A percentile compares a stretch with the other conserved stretches of the same genome.
phyloP scores from a whole-genome alignment of 1,140 invertebrate genomes.

The Adoxophyes honmai region DNA sequence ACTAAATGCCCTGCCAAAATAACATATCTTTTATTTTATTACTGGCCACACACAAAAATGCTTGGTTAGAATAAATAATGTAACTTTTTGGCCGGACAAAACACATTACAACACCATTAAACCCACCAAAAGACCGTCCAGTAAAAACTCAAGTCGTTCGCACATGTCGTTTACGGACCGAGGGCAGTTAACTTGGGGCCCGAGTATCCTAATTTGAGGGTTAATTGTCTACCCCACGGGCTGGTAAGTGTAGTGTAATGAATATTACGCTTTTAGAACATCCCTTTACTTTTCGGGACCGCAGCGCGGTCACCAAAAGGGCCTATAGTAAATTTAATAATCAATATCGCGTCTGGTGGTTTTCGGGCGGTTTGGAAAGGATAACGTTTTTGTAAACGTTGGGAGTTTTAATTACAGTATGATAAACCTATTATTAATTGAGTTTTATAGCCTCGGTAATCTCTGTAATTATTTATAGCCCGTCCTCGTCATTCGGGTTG shows the following conservation, averaged over 20 bases:
- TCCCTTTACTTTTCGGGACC: constrained; percentile 28
- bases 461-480: neutral
- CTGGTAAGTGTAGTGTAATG: constrained; percentile 51
- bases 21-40: no score
- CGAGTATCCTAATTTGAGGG: constrained; percentile 52
- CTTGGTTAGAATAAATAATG: constrained; percentile 1
- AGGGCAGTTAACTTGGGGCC: constrained; percentile 48
- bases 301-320: neutral
- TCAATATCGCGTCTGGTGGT: constrained; percentile 4
- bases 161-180: constrained; percentile 50
- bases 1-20: no score
- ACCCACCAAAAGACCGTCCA: constrained; percentile 1
- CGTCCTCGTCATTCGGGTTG: neutral
- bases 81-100: neutral
- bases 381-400: neutral
- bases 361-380: neutral
- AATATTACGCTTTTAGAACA: constrained; percentile 40
- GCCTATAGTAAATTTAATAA: neutral
- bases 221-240: constrained; percentile 50
- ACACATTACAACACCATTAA: constrained; percentile 4
- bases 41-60: neutral
- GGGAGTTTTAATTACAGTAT: neutral
- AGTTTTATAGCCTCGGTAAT: neutral
- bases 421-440: neutral
- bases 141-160: constrained; percentile 15